Evolutionary conservation across 2,797 vertebrate species (phyloP), one percentile per base, ranked within the genome.

Genomic region (Acipenser oxyrinchus): DNA sequence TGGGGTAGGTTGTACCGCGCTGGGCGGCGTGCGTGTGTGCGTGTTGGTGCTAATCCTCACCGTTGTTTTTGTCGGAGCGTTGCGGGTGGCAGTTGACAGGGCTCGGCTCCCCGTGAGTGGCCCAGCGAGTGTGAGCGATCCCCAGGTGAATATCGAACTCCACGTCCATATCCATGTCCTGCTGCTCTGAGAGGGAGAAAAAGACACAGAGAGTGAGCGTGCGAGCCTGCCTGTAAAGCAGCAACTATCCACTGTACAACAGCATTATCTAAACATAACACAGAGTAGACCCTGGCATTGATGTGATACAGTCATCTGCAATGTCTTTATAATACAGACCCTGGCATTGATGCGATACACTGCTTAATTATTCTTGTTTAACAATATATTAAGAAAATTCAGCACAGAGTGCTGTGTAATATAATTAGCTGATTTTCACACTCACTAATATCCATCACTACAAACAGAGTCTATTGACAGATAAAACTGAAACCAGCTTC

Each of bases 81-180:
- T 99, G 97, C 0, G 97, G 96, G 69, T 99, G 97, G 84, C 95
- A 98, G 86, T 99, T 99, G 51, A 97, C 77, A 0, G 95, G 92
- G 69, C 65, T 99, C 68, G 97, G 97, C 55, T 78, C 96, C 0
- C 97, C 97, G 0, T 98, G 97, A 4, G 96, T 98, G 62, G 96
- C 97, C 96, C 96, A 99, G 72, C 96, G 95, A 7, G 97, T 98
- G 79, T 98, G 97, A 68, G 97, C 96, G 1, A 99, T 99, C 51
- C 97, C 96, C 12, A 96, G 83, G 76, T 99, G 97, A 6, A 97
- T 93, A 7, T 98, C 95, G 70, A 98, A 98, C 81, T 98, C 94
- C 62, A 98, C 89, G 62, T 99, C 95, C 51, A 99, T 83, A 83
- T 98, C 94, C 58, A 97, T 75, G 79, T 94, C 90, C 74, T 96